Conservation (phyloP, 2,113 vertebrate species). For the Callipepla californica region DNA sequence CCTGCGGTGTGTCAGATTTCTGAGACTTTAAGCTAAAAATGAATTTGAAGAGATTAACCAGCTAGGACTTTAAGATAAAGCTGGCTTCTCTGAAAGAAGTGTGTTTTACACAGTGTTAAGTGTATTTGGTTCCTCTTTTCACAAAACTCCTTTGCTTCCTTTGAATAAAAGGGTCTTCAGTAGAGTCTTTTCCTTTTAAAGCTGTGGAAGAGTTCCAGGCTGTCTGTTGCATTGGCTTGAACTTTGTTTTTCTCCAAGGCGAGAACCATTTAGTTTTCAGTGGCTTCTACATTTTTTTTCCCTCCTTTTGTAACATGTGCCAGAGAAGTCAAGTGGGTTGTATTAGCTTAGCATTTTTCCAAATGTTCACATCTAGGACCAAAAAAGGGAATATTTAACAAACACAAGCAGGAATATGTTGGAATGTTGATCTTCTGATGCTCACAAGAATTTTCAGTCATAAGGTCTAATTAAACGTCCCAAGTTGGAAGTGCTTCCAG, state of each 20-base stretch:
- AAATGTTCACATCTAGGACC: conserved; percentile 50
- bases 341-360: conserved; percentile 45
- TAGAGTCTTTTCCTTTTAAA: conserved; percentile 44
- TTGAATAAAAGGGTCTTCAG: conserved; percentile 15
- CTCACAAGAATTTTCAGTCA: conserved; percentile 51
- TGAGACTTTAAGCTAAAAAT: conserved; percentile 54
- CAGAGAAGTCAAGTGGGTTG: conserved; percentile 56
- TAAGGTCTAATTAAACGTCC: conserved; percentile 35
- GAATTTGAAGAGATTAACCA: conserved; percentile 44
- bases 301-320: conserved; percentile 41
- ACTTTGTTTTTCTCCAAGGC: conserved; percentile 59
- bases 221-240: conserved; percentile 37
- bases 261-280: conserved; percentile 56
- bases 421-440: conserved; percentile 51
- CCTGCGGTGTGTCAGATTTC: conserved; percentile 45
- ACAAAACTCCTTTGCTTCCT: neutral
- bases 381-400: conserved; percentile 69
- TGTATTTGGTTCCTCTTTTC: conserved; percentile 3
- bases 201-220: conserved; percentile 43
- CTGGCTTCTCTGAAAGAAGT: conserved; percentile 51
- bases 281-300: conserved; percentile 63
- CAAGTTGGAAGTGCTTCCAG: conserved; percentile 24
- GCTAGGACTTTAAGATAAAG: conserved; percentile 48
- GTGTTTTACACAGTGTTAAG: conserved; percentile 37
- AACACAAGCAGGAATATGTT: conserved; percentile 42